phyloP scores from a whole-genome alignment of 2,888 invertebrate species.

The Acleris emargana region DNA sequence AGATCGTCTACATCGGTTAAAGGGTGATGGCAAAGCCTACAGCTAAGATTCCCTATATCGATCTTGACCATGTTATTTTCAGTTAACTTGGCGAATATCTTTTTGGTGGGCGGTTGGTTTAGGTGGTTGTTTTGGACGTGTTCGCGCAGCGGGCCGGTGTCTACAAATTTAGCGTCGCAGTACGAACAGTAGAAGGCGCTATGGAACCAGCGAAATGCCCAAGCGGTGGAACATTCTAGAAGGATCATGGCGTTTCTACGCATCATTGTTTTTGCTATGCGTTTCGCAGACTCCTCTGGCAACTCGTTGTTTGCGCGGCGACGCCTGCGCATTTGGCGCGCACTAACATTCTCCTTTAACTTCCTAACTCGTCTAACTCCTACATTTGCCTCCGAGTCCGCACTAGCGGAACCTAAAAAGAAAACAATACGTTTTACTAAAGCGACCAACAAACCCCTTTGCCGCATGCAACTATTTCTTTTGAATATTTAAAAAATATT shows the following conservation, averaged over 20 bases:
- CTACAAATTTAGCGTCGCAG: constrained; percentile 67
- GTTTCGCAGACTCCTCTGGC: constrained; percentile 70
- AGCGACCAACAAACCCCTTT: neutral
- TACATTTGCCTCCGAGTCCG: constrained; percentile 53
- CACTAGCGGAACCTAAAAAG: constrained; percentile 74
- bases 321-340: constrained; percentile 73
- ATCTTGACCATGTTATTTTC: constrained; percentile 78
- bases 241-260: constrained; percentile 68
- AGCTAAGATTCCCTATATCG: constrained; percentile 64
- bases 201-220: constrained; percentile 76
- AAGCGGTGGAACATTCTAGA: constrained; percentile 72
- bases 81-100: constrained; percentile 67
- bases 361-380: constrained; percentile 63
- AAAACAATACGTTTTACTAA: constrained; percentile 49
- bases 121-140: constrained; percentile 61
- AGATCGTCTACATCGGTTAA: constrained; percentile 57
- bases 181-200: constrained; percentile 73
- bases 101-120: constrained; percentile 57
- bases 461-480: constrained; percentile 23
- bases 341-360: constrained; percentile 73
- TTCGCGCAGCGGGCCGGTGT: constrained; percentile 56
- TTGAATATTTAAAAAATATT: neutral
- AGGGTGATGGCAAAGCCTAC: constrained; percentile 59
- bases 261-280: constrained; percentile 77
- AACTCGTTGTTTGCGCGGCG: constrained; percentile 73